Evolutionary conservation across 2,888 invertebrate genomes (phyloP).

Genomic region (Nasonia oneida): DNA sequence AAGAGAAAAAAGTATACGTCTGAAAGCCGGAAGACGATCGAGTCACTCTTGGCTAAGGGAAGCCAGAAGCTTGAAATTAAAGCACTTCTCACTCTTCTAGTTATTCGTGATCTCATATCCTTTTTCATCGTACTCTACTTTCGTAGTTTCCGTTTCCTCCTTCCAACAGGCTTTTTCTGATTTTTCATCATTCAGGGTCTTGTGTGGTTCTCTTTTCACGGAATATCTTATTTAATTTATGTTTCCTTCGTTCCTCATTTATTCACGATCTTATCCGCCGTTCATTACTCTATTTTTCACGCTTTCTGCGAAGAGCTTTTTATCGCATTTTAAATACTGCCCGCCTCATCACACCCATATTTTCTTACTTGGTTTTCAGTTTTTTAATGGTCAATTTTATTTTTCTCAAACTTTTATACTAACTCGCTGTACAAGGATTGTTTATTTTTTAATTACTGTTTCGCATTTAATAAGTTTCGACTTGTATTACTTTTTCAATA

Average conservation of each 20-base stretch:
- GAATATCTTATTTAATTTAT: constrained; percentile 21
- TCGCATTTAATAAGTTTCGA: no score
- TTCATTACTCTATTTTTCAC: not conserved
- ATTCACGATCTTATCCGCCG: not conserved
- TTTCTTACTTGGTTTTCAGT: not conserved
- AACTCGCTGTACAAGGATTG: not conserved
- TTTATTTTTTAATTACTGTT: no score
- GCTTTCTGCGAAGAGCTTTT: not conserved
- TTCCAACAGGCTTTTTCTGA: not conserved
- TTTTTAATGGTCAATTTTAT: not conserved
- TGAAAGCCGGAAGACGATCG: not conserved
- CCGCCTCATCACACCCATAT: not conserved
- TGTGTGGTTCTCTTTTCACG: not conserved
- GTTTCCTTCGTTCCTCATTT: not conserved
- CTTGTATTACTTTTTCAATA: no score
- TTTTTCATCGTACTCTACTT: not conserved
- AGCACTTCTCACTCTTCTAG: constrained; percentile 13
- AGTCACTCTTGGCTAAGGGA: not conserved
- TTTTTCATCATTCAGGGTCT: not conserved
- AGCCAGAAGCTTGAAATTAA: constrained; percentile 34
- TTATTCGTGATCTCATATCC: not conserved
- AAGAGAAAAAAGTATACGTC: not conserved
- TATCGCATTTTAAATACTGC: not conserved
- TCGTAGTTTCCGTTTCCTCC: not conserved
- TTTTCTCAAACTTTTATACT: not conserved